Percentiles rank a stretch among this genome's conserved stretches.
Conservation (phyloP, 2,888 invertebrate genomes). For the Torymus auratus region DNA sequence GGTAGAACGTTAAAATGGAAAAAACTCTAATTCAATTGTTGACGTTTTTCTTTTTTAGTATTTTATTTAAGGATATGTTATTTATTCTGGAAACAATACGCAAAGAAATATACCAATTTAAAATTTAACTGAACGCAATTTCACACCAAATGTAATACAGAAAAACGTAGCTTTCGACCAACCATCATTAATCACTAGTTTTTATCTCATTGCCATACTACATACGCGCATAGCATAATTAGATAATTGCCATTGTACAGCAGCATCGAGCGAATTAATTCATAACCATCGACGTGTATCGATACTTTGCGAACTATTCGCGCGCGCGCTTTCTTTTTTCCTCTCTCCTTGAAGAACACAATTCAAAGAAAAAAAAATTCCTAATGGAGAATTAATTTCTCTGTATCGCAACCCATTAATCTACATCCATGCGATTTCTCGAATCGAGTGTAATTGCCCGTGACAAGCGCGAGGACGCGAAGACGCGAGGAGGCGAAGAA, state of each 20-base stretch:
- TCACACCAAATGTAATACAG: too few relatives aligned
- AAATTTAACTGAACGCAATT: too few relatives aligned
- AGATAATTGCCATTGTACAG: slow-evolving; percentile 5
- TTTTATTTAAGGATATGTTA: too few relatives aligned
- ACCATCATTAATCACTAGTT: too few relatives aligned
- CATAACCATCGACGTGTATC: slow-evolving; percentile 18
- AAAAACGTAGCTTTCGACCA: too few relatives aligned
- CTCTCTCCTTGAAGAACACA: not conserved
- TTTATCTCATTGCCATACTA: too few relatives aligned
- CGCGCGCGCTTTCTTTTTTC: not conserved
- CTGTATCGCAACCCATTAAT: slow-evolving; percentile 48
- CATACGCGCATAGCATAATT: not conserved
- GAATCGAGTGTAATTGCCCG: slow-evolving; percentile 46
- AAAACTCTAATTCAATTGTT: too few relatives aligned
- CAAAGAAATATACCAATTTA: too few relatives aligned
- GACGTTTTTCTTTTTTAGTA: too few relatives aligned
- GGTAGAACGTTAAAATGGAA: not conserved
- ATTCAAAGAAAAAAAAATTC: slow-evolving; percentile 15
- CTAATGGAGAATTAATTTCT: slow-evolving; percentile 47
- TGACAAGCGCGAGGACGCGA: slow-evolving; percentile 24
- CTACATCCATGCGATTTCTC: slow-evolving; percentile 51
- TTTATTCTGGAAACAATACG: too few relatives aligned
- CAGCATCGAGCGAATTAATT: slow-evolving; percentile 14
- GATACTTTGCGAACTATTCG: not conserved
- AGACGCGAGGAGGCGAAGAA: slow-evolving; percentile 6